Base-by-base conservation (phyloP, 2,888 invertebrate genomes). In the Sarcophaga caerulescens region DNA sequence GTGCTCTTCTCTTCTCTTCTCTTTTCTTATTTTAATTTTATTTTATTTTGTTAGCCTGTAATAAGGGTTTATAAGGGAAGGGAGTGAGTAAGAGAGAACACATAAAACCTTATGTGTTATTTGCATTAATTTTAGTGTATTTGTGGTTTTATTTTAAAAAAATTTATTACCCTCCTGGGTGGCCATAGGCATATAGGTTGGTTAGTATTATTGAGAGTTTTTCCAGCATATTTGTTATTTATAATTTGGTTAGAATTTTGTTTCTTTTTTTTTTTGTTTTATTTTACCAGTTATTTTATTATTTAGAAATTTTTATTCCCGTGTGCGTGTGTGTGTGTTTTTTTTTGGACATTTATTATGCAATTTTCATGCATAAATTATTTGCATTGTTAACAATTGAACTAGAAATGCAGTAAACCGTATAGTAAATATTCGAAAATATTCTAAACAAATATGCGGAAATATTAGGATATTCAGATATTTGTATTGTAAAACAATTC, bases 351-450 rank as follows among this genome's bases (percentile, higher is more conserved):
- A 81, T 75, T 84, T 81, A 81, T 77, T 85, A 77, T 83, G 65
- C 83, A 80, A 77, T 85, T 83, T 83, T 74, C 23, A 66, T 60
- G 74, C 81, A 86, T 81, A 81, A 84, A 86, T 78, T 70, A 69
- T 78, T 84, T 35, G 74, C 59, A 77, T 77, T 74, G 59, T 25
- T 79, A 60, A 81, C 57, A 69, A 69, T 0, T 8, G 3, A 57
- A 76, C 25, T 3, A 19, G 17, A 59, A 76, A 70, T 63, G 44
- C 14, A 1, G 11, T 19, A 3, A 14, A 80, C 80, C 35, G 35
- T 35, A 35, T 8, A 35, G 35, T 35, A 35, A 35, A 35, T 35
- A 35, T 35, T 10, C 35, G 35, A 35, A 35, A 35, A 35, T 35
- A 35, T 35, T 35, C 25, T 6, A 35, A 35, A 35, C 6, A 35